Evolutionary conservation across 2,797 vertebrate species (phyloP).

Genomic region (Acanthurus tractus): DNA sequence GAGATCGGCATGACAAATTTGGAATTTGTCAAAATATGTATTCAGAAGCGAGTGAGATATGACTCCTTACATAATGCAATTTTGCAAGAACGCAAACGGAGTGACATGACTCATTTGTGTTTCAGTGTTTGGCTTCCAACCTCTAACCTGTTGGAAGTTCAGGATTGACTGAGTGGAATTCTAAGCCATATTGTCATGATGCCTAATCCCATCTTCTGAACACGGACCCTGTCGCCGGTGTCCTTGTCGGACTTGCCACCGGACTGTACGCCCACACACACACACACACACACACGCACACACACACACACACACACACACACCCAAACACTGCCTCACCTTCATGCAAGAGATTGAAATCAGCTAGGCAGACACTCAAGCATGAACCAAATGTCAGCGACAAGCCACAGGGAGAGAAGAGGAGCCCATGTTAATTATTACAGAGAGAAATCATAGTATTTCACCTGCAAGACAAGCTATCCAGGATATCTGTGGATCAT

Average conservation of each 20-base stretch:
- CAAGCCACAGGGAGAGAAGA: slow-evolving; percentile 82
- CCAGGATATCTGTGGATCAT: slow-evolving; percentile 77
- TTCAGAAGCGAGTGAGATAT: slow-evolving; percentile 64
- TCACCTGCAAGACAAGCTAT: slow-evolving; percentile 72
- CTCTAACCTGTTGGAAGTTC: slow-evolving; percentile 74
- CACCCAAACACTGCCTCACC: slow-evolving; percentile 71
- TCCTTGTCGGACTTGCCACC: slow-evolving; percentile 78
- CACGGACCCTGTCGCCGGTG: slow-evolving; percentile 62
- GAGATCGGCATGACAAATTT: slow-evolving; percentile 70
- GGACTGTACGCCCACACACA: slow-evolving; percentile 40
- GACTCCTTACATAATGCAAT: slow-evolving; percentile 59
- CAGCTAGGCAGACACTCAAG: slow-evolving; percentile 87
- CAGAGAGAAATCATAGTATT: slow-evolving; percentile 69
- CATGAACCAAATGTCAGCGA: slow-evolving; percentile 90
- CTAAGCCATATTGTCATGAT: slow-evolving; percentile 83
- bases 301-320: slow-evolving; percentile 45
- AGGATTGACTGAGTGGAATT: slow-evolving; percentile 67
- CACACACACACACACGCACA: slow-evolving; percentile 22
- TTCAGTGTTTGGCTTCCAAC: slow-evolving; percentile 71
- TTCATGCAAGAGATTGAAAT: slow-evolving; percentile 89
- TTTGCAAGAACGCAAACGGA: slow-evolving; percentile 54
- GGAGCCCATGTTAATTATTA: slow-evolving; percentile 85
- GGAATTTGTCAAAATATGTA: slow-evolving; percentile 71
- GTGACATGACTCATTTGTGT: slow-evolving; percentile 68
- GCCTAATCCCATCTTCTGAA: slow-evolving; percentile 81